Evolutionary conservation across 2,888 invertebrate genomes (phyloP).

Genomic region (Epinotia brunnichana): DNA sequence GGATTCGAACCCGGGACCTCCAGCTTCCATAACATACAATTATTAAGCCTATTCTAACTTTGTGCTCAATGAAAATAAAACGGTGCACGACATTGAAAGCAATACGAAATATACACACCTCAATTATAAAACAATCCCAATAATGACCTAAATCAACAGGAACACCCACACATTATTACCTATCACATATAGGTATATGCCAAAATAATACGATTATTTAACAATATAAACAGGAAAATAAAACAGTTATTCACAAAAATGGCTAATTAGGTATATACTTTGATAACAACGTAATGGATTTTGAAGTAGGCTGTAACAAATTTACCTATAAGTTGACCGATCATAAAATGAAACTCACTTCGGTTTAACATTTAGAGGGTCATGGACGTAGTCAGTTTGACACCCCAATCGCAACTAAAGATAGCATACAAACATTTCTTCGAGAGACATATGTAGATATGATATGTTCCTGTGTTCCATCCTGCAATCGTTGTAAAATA

Average conservation of each 20-base stretch:
- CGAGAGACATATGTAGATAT: not conserved
- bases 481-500: no score
- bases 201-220: conserved; percentile 30
- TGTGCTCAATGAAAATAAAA: conserved; percentile 19
- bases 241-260: conserved; percentile 38
- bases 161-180: conserved; percentile 45
- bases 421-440: not conserved
- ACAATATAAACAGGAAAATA: conserved; percentile 26
- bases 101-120: conserved; percentile 71
- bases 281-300: conserved; percentile 28
- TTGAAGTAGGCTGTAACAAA: conserved; percentile 22
- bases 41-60: not conserved
- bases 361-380: not conserved
- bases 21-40: no score
- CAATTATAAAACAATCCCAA: conserved; percentile 75
- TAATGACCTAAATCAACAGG: conserved; percentile 76
- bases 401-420: not conserved
- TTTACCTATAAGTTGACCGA: not conserved
- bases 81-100: conserved; percentile 31
- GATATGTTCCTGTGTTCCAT: no score
- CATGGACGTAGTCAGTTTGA: not conserved
- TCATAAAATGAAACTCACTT: not conserved
- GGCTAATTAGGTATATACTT: conserved; percentile 4
- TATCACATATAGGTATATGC: conserved; percentile 15
- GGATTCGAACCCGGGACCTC: no score